These are phyloP conservation scores for Acanthornis magna DNA, from an alignment of 2,797 vertebrate species.

Conservation along the genomic window DNA sequence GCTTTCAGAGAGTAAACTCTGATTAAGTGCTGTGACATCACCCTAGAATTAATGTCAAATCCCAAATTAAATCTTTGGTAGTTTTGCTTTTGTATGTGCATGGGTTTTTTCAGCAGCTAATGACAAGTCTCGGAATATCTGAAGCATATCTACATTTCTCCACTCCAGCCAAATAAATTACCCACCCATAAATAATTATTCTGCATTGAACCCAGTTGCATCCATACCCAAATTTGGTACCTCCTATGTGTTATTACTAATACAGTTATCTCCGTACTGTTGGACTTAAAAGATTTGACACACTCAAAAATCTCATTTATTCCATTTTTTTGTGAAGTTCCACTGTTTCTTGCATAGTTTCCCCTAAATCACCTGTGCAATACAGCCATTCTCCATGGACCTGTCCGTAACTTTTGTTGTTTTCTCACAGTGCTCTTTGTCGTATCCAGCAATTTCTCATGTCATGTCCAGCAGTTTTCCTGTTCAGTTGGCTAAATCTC, in stretches of 20 bases:
- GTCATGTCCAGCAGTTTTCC: neutral
- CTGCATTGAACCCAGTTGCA: neutral
- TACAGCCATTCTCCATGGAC: neutral
- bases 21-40: slow-evolving; percentile 14
- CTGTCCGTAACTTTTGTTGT: neutral
- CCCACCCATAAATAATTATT: neutral
- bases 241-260: neutral
- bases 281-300: neutral
- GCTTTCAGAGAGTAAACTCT: neutral
- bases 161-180: neutral
- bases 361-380: neutral
- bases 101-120: neutral
- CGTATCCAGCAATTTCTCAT: neutral
- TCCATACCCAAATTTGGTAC: neutral
- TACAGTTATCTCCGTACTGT: neutral
- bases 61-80: neutral
- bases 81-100: neutral
- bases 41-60: neutral
- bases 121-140: neutral
- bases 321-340: neutral
- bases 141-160: neutral
- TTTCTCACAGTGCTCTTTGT: neutral
- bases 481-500: neutral
- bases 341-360: neutral
- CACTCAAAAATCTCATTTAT: neutral